phyloP scores from a whole-genome alignment of 1,140 invertebrate species.

The Laodelphax striatellus region DNA sequence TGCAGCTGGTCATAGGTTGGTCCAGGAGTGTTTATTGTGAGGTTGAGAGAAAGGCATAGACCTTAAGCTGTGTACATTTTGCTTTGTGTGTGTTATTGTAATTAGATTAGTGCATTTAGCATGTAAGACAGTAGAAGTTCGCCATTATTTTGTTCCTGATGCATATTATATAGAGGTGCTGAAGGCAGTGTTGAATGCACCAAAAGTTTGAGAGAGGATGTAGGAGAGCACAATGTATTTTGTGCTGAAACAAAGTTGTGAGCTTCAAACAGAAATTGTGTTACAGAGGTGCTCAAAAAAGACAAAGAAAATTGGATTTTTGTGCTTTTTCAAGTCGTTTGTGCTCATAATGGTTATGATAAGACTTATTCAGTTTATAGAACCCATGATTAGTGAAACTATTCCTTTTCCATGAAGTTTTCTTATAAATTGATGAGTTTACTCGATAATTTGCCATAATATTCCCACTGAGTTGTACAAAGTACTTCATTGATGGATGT shows the following conservation, averaged over 20 bases:
- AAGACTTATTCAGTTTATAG: not conserved
- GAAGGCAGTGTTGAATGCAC: not conserved
- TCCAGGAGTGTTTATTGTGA: no score
- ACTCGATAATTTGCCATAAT: not conserved
- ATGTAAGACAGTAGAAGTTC: no score
- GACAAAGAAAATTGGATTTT: not conserved
- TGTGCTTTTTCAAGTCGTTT: conserved; percentile 1
- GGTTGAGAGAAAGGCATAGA: no score
- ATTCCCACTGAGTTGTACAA: not conserved
- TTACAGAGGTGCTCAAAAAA: not conserved
- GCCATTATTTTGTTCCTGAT: not conserved
- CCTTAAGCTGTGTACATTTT: no score
- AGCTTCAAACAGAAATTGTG: not conserved
- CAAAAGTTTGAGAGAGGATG: not conserved
- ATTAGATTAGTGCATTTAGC: no score
- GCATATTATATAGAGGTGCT: not conserved
- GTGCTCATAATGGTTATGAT: not conserved
- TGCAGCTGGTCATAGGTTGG: no score
- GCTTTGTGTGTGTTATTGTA: no score
- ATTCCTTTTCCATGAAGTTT: not conserved
- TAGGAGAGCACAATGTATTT: not conserved
- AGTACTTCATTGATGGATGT: not conserved
- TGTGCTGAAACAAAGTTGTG: not conserved
- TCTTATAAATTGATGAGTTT: not conserved
- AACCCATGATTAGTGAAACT: not conserved